phyloP scores from a whole-genome alignment of 1,140 invertebrate genomes.

The Reticulitermes speratus region DNA sequence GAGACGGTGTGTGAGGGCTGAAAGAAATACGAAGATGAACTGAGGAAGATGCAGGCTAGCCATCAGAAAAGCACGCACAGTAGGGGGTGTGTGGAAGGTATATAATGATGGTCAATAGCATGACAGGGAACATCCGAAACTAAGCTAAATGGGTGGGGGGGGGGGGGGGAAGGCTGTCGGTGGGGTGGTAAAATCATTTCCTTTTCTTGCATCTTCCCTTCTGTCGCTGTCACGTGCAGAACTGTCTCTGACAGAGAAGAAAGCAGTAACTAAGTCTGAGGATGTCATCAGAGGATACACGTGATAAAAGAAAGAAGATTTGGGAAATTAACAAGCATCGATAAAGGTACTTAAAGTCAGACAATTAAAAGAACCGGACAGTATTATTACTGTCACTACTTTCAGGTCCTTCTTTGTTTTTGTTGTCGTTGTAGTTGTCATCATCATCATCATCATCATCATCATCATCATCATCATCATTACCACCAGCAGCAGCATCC shows the following conservation, averaged over 20 bases:
- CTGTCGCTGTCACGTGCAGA: background rate
- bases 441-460: too few species aligned
- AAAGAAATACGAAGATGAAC: background rate
- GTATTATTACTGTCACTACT: too few species aligned
- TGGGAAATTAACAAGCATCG: background rate
- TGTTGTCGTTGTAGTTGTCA: too few species aligned
- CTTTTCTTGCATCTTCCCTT: background rate
- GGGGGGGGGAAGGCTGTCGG: background rate
- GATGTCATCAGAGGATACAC: background rate
- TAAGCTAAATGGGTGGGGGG: background rate
- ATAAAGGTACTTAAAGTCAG: too few species aligned
- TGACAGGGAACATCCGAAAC: conserved; percentile 8
- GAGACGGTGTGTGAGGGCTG: background rate
- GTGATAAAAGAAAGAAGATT: background rate
- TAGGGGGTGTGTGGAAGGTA: background rate
- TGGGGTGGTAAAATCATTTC: background rate
- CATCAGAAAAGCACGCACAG: background rate
- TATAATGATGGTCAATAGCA: background rate
- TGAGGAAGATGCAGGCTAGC: background rate
- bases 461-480: too few species aligned
- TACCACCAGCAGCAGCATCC: too few species aligned
- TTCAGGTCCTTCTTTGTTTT: too few species aligned
- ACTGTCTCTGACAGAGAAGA: background rate
- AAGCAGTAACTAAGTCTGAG: background rate
- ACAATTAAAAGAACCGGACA: too few species aligned